These are phyloP conservation scores for Drosophila prosaltans DNA, from an alignment of 1,140 invertebrate genomes.

Conservation along the genomic window DNA sequence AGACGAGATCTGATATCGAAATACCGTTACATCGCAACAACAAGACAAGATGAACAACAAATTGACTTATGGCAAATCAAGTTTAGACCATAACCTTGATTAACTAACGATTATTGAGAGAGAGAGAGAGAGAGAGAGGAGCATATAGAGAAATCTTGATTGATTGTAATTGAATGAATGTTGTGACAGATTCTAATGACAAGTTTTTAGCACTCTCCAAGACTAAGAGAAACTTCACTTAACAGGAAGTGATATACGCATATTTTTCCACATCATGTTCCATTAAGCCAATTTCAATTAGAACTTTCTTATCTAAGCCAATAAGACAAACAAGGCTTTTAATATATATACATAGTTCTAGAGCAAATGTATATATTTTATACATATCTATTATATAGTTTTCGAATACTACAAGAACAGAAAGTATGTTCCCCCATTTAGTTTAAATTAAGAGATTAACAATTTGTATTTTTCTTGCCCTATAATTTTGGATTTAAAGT, in stretches of 20 bases:
- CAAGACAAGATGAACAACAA: not conserved
- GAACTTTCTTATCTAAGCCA: no score
- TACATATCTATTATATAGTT: no score
- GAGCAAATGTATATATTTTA: no score
- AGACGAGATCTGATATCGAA: slow-evolving; percentile 26
- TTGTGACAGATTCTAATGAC: slow-evolving; percentile 44
- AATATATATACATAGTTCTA: no score
- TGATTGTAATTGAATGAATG: slow-evolving; percentile 58
- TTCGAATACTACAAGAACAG: no score
- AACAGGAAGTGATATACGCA: not conserved
- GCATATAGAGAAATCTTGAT: slow-evolving; percentile 49
- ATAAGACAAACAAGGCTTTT: no score
- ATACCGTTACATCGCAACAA: slow-evolving; percentile 43
- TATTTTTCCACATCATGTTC: not conserved
- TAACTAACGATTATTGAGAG: slow-evolving; percentile 41
- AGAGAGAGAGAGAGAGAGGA: not conserved
- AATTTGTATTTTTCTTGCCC: no score
- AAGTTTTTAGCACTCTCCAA: slow-evolving; percentile 56
- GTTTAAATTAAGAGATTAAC: no score
- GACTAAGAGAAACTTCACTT: not conserved
- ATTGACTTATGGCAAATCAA: slow-evolving; percentile 21
- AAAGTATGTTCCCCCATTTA: no score
- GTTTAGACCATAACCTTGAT: slow-evolving; percentile 43
- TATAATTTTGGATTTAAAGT: no score
- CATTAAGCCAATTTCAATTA: not conserved